Percentiles rank a stretch among this genome's conserved stretches.
Evolutionary conservation across 1,140 invertebrate genomes (phyloP).

Genomic region (Drosophila tani): DNA sequence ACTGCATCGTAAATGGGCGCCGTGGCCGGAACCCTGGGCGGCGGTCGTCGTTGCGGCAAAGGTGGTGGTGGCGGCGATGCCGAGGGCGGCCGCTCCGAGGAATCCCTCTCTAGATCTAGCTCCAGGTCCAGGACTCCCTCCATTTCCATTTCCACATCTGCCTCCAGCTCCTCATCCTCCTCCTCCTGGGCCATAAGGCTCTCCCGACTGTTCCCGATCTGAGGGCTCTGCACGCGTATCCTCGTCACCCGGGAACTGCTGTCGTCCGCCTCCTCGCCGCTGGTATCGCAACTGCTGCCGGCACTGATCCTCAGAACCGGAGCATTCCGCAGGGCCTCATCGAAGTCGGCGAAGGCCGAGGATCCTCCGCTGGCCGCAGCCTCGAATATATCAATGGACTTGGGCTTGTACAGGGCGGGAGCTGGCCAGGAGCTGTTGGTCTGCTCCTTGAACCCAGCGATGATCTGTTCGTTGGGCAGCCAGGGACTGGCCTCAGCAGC

Average conservation of each 20-base stretch:
- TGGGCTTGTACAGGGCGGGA: constrained; percentile 67
- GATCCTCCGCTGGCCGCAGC: constrained; percentile 30
- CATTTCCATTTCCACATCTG: background rate
- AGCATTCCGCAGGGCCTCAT: constrained; percentile 74
- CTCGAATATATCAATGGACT: constrained; percentile 83
- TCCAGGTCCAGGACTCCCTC: background rate
- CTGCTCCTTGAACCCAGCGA: constrained; percentile 56
- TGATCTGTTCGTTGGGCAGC: constrained; percentile 73
- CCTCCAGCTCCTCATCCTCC: constrained; percentile 29
- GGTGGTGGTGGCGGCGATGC: constrained; percentile 66
- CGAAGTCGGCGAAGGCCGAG: constrained; percentile 78
- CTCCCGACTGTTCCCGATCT: constrained; percentile 69
- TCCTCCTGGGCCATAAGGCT: constrained; percentile 67
- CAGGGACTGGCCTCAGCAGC: constrained; percentile 36
- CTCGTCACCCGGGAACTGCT: constrained; percentile 65
- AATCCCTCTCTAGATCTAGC: background rate
- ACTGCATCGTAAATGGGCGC: constrained; percentile 66
- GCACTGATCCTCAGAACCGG: constrained; percentile 68
- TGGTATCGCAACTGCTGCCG: constrained; percentile 41
- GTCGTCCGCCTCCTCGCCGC: constrained; percentile 58
- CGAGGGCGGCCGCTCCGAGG: constrained; percentile 58
- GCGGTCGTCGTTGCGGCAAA: constrained; percentile 61
- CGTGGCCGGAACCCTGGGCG: constrained; percentile 1
- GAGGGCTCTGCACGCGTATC: constrained; percentile 58
- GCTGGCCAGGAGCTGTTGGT: constrained; percentile 36